Base-by-base conservation (phyloP, 2,113 vertebrate genomes). In the Dipodomys ordii region DNA sequence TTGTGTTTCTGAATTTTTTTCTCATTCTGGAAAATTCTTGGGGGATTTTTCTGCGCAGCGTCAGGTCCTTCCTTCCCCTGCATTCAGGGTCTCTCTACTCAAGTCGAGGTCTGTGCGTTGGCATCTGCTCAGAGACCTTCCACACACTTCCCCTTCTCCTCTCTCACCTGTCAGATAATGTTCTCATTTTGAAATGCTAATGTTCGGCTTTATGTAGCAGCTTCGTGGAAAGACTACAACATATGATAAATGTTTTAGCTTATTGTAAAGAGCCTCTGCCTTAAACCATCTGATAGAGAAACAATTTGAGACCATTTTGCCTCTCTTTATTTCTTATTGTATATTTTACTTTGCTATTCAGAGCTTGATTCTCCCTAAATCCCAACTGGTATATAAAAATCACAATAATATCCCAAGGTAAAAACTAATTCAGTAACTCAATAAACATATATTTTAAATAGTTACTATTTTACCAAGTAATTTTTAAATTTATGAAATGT, bases 181-280 rank as follows among this genome's bases (percentile, higher is more conserved):
- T 69, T 97, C 90, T 96, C 93, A 91, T 95, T 96, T 96, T 96
- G 81, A 93, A 97, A 97, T 97, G 95, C 84, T 97, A 95, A 97
- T 96, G 67, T 82, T 96, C 86, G 82, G 72, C 88, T 97, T 97
- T 96, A 93, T 78, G 83, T 7, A 7, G 86, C 65, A 87, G 3
- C n/a, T 96, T 90, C 91, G 93, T 90, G 88, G 91, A 97, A 96
- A 96, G 53, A 62, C 73, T 77, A 77, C 97, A 95, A 97, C 93
- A 97, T 94, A 92, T 87, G 92, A 95, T 96, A 98, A 97, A 97
- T 97, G 97, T 97, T 96, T 97, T 94, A 96, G 80, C 57, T 81
- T 89, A 57, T 53, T 83, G 73, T 79, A 89, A 95, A 95, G 67
- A 46, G 79, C 72, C 27, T 64, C 97, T 91, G 90, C 90, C 89